Conservation (phyloP, 2,797 vertebrate genomes). For the Silurus aristotelis region DNA sequence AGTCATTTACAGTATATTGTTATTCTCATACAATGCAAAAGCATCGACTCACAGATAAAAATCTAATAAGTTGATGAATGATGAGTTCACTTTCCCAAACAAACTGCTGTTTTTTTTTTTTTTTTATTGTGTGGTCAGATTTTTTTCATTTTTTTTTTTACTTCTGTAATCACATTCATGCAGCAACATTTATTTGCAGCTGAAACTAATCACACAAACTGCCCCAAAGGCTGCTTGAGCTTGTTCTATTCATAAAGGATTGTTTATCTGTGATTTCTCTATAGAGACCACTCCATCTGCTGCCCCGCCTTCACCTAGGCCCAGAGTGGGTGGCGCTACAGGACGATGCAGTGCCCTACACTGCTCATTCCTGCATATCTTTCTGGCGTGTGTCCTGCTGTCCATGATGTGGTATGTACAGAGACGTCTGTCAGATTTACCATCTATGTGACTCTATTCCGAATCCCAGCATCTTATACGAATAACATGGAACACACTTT, state of each 20-base stretch:
- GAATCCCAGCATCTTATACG: neutral
- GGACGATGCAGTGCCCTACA: constrained; percentile 50
- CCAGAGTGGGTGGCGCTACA: constrained; percentile 65
- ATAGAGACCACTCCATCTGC: constrained; percentile 76
- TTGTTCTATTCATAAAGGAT: constrained; percentile 42
- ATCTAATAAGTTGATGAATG: neutral
- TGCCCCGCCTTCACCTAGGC: constrained; percentile 76
- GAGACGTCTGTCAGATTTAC: neutral
- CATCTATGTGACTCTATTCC: neutral
- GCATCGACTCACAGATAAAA: neutral
- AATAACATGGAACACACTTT: neutral
- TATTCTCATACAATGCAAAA: neutral
- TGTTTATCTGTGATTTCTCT: constrained; percentile 36
- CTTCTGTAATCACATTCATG: constrained; percentile 19
- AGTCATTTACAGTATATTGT: neutral
- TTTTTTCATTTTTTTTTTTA: neutral
- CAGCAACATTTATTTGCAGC: constrained; percentile 17
- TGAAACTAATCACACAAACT: neutral
- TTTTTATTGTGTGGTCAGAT: neutral
- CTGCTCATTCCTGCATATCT: constrained; percentile 53
- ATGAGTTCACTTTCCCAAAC: neutral
- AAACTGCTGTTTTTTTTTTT: neutral
- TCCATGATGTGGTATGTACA: constrained; percentile 62
- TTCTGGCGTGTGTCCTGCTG: constrained; percentile 57
- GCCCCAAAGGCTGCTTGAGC: neutral